Conservation (phyloP, 2,113 vertebrate genomes). For the Ictidomys tridecemlineatus region DNA sequence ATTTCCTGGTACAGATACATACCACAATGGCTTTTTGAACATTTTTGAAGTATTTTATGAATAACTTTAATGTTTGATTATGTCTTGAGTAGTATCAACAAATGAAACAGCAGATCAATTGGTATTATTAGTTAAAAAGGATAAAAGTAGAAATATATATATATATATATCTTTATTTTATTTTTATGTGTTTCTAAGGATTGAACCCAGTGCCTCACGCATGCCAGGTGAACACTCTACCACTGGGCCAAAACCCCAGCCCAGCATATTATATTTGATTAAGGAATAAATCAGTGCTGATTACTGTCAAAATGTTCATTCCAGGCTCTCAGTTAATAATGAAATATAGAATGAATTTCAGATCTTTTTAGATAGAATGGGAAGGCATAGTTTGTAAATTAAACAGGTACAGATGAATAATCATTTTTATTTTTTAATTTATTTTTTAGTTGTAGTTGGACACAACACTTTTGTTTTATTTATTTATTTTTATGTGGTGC, state of each 20-base stretch:
- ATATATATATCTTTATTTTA: too few relatives aligned
- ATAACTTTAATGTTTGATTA: background rate
- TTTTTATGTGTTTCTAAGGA: too few relatives aligned
- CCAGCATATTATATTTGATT: background rate
- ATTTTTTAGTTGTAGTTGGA: too few relatives aligned
- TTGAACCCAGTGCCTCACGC: too few relatives aligned
- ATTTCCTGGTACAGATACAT: background rate
- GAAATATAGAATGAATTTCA: background rate
- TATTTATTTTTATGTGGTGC: too few relatives aligned
- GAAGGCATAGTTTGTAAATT: background rate
- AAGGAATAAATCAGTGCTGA: background rate
- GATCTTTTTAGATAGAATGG: conserved; percentile 24
- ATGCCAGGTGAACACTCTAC: too few relatives aligned
- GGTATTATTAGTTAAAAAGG: conserved; percentile 3
- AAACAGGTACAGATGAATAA: background rate
- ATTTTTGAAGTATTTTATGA: conserved; percentile 20
- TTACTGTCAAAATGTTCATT: conserved; percentile 27
- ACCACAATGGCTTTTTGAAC: background rate
- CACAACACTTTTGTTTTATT: too few relatives aligned
- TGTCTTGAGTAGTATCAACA: conserved; percentile 22
- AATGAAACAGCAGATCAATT: background rate
- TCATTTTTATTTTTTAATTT: background rate
- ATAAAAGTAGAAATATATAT: background rate
- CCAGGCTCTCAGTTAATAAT: background rate
- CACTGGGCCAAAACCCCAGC: too few relatives aligned